phyloP scores from a whole-genome alignment of 2,113 vertebrate genomes.

The Pterocles orientalis region DNA sequence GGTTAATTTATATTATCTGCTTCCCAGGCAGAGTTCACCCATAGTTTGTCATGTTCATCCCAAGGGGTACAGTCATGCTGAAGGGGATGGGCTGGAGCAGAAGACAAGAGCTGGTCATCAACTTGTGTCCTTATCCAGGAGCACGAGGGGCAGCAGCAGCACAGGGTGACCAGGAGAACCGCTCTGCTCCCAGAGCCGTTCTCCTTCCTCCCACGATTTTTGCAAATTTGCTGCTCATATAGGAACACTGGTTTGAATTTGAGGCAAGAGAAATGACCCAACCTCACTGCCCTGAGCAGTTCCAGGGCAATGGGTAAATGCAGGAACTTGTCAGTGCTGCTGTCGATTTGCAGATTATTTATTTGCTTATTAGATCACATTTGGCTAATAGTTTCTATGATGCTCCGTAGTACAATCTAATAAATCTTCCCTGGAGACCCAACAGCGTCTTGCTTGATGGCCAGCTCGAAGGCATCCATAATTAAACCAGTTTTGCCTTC shows the following conservation, averaged over 20 bases:
- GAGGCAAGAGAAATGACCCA: conserved; percentile 45
- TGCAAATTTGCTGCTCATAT: not conserved
- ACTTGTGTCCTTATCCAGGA: not conserved
- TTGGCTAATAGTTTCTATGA: conserved; percentile 47
- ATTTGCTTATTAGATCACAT: conserved; percentile 55
- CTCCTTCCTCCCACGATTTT: not conserved
- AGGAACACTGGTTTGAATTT: not conserved
- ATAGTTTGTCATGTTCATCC: not conserved
- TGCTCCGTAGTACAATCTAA: not conserved
- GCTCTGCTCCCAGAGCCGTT: not conserved
- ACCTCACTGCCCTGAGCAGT: conserved; percentile 1
- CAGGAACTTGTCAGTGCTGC: not conserved
- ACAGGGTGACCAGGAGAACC: not conserved
- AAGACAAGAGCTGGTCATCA: not conserved
- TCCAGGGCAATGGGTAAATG: not conserved
- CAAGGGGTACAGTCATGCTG: rapidly evolving
- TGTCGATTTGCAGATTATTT: conserved; percentile 30
- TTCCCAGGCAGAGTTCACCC: not conserved
- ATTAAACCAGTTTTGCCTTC: conserved; percentile 34
- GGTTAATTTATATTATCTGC: not conserved
- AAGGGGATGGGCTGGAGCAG: not conserved
- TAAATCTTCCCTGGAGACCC: conserved; percentile 22
- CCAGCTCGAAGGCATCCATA: not conserved
- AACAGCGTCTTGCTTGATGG: not conserved
- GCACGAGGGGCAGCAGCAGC: not conserved